These are phyloP conservation scores for Carcina quercana DNA, from an alignment of 2,888 invertebrate species.

Conservation along the genomic window DNA sequence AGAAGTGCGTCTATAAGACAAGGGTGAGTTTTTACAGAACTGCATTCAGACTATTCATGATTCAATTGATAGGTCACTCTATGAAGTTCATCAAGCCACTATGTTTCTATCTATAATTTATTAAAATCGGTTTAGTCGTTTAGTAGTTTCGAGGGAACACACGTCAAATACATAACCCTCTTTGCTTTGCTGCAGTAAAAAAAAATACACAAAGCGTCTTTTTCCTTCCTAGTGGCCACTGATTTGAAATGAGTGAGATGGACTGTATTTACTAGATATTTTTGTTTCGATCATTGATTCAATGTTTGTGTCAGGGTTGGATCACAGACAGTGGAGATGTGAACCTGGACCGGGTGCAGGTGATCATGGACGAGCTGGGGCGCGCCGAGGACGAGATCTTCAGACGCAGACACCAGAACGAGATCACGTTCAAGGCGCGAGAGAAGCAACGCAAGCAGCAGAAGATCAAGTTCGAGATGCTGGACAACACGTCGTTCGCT, in stretches of 20 bases:
- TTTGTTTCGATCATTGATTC: background rate
- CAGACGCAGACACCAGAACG: conserved; percentile 90
- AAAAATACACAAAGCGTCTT: too few relatives aligned
- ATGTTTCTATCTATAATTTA: too few relatives aligned
- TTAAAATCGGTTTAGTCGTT: too few relatives aligned
- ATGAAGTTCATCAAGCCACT: too few relatives aligned
- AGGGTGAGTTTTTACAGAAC: conserved; percentile 69
- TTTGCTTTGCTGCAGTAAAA: too few relatives aligned
- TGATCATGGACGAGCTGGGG: conserved; percentile 96
- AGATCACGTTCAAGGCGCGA: conserved; percentile 85
- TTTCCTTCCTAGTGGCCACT: too few relatives aligned
- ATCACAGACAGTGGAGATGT: conserved; percentile 96
- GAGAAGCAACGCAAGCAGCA: conserved; percentile 81
- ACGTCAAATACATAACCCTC: too few relatives aligned
- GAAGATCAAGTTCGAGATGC: conserved; percentile 76
- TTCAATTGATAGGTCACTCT: too few relatives aligned
- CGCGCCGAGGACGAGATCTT: conserved; percentile 98
- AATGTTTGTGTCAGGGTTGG: conserved; percentile 82
- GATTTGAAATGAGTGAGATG: too few relatives aligned
- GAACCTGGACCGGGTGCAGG: conserved; percentile 92
- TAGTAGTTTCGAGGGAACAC: too few relatives aligned
- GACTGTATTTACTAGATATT: too few relatives aligned
- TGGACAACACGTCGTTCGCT: conserved; percentile 85
- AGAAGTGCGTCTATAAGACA: conserved; percentile 95
- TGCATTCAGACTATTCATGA: background rate